These are phyloP conservation scores for Pediacus dermestoides DNA, from an alignment of 2,888 invertebrate genomes.

Conservation along the genomic window DNA sequence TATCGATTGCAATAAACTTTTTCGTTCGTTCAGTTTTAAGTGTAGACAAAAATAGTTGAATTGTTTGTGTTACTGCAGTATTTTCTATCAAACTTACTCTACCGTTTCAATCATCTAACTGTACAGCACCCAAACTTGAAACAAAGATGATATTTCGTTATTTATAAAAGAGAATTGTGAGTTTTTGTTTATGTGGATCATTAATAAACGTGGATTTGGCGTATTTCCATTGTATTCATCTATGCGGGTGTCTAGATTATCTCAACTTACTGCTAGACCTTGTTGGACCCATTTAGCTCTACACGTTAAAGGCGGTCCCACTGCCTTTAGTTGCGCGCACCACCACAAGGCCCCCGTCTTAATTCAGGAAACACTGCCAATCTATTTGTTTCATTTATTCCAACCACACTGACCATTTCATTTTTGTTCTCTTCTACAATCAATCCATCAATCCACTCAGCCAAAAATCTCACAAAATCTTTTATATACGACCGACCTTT, in stretches of 20 bases:
- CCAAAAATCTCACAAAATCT: too few species aligned
- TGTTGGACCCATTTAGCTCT: conserved; percentile 45
- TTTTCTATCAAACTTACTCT: too few species aligned
- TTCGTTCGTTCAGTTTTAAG: too few species aligned
- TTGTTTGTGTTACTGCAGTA: too few species aligned
- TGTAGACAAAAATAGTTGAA: too few species aligned
- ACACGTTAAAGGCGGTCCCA: conserved; percentile 46
- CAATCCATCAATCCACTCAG: neutral
- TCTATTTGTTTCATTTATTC: conserved; percentile 32
- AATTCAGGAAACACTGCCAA: conserved; percentile 36
- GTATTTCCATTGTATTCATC: conserved; percentile 44
- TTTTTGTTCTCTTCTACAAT: neutral
- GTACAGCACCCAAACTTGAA: conserved; percentile 9
- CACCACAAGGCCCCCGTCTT: conserved; percentile 29
- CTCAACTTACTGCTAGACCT: conserved; percentile 42
- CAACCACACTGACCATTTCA: conserved; percentile 10
- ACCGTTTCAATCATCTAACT: conserved; percentile 5
- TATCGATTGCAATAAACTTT: too few species aligned
- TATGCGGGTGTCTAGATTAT: conserved; percentile 45
- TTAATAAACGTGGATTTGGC: conserved; percentile 44
- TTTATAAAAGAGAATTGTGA: conserved; percentile 26
- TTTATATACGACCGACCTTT: too few species aligned
- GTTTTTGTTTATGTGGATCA: conserved; percentile 31
- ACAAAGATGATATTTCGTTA: conserved; percentile 27
- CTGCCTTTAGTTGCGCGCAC: conserved; percentile 35